Evolutionary conservation across 1,140 invertebrate species (phyloP), one percentile per base, ranked within the genome.

Genomic region (Vollenhovia emeryi): DNA sequence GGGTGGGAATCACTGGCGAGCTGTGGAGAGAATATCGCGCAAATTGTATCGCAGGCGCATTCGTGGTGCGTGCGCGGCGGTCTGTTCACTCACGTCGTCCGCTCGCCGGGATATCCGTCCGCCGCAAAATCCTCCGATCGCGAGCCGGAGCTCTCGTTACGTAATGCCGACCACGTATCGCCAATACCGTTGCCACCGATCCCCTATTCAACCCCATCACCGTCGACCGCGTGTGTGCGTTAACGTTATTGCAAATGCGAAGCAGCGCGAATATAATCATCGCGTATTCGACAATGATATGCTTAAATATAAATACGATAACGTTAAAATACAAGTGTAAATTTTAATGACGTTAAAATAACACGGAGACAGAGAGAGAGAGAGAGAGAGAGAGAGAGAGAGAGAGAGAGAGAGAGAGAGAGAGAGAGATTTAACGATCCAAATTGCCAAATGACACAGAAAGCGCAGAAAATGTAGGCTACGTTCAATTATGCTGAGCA

Each of bases 81-180:
- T 57, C 27, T 30, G 50, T 21, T 60, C 79, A 40, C 50, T 68
- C 33, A 24, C 62, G 33, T 55, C 68, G 50, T 73, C 36, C 62
- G 40, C 40, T 27, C 66, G 36, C 24, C 40, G 18, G 59, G 30
- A 21, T 40, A 5, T 73, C 62, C 62, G 36, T 24, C 27, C 40
- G 50, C 64, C 68, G 24, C 57, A 50, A 84, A 84, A 62, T 78
- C 36, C 84, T 45, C n/a, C 74, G 84, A 86, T 86, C 74, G 52
- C 18, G 69, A 33, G 55, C 50, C n/a, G n/a, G 18, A 8, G 13
- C 57, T 78, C 21, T 69, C 62, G 75, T 64, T 78, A 64, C 21
- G 33, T 24, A 66, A 87, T 87, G 85, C 85, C 45, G 59, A 87
- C 57, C 85, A 87, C 85, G 86, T 84, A 84, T 11, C 24, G n/a